phyloP scores from a whole-genome alignment of 2,888 invertebrate species.

The Dusona sp. region DNA sequence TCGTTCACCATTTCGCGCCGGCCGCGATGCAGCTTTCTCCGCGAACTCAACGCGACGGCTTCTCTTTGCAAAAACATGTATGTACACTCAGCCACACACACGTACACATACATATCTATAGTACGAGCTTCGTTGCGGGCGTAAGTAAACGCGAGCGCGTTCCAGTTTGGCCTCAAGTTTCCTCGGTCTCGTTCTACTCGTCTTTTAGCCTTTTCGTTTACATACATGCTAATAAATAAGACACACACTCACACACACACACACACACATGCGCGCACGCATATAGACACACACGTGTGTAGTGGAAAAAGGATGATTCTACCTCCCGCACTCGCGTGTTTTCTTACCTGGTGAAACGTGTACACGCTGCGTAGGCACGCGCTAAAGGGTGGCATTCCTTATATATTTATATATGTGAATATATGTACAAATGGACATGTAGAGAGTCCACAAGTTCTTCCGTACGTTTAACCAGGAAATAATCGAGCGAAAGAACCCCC shows the following conservation, averaged over 20 bases:
- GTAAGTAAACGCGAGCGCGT: slow-evolving; percentile 61
- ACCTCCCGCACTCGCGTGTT: slow-evolving; percentile 45
- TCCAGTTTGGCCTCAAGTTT: slow-evolving; percentile 57
- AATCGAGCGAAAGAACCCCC: slow-evolving; percentile 36
- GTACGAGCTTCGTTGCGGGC: slow-evolving; percentile 27
- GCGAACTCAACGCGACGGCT: slow-evolving; percentile 25
- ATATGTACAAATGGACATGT: neutral
- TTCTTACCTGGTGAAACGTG: slow-evolving; percentile 49
- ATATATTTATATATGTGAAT: slow-evolving; percentile 9
- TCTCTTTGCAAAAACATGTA: slow-evolving; percentile 32
- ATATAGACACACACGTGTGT: neutral
- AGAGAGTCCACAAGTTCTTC: slow-evolving; percentile 38
- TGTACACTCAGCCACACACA: neutral
- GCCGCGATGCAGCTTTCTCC: slow-evolving; percentile 61
- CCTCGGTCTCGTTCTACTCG: slow-evolving; percentile 50
- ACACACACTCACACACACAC: neutral
- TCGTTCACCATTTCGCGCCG: slow-evolving; percentile 44
- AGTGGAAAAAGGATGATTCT: neutral
- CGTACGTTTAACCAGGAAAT: slow-evolving; percentile 66
- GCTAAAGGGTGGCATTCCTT: slow-evolving; percentile 36
- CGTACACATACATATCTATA: neutral
- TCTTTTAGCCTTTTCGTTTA: slow-evolving; percentile 33
- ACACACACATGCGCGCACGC: no score
- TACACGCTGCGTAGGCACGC: slow-evolving; percentile 59
- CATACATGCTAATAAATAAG: slow-evolving; percentile 19